These are phyloP conservation scores for Zosterops japonicus DNA, from an alignment of 2,113 vertebrate species.

Conservation along the genomic window DNA sequence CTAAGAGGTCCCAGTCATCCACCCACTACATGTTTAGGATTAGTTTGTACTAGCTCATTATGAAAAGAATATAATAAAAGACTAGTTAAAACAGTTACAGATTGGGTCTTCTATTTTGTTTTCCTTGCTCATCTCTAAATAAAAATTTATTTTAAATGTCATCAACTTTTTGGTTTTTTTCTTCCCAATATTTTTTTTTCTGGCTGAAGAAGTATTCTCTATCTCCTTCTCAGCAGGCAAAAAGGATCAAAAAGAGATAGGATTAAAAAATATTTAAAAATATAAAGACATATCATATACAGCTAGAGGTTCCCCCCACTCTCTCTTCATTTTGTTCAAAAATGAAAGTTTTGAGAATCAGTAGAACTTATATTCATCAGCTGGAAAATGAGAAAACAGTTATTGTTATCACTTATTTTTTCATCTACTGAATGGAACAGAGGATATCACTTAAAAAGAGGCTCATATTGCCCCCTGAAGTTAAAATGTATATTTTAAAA, in stretches of 20 bases:
- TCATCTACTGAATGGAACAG: background rate
- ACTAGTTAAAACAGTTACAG: background rate
- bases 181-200: background rate
- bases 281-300: background rate
- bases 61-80: background rate
- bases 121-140: background rate
- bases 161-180: rapidly evolving
- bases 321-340: background rate
- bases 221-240: background rate
- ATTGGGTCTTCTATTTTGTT: background rate
- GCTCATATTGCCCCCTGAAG: background rate
- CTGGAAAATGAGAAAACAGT: background rate
- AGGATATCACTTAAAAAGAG: background rate
- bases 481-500: background rate
- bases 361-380: background rate
- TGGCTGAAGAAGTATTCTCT: background rate
- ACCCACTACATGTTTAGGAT: background rate
- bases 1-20: background rate
- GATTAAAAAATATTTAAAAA: background rate
- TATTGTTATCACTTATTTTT: background rate
- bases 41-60: background rate
- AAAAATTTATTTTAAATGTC: background rate
- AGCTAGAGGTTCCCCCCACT: background rate
- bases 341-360: background rate
- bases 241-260: background rate